Evolutionary conservation across 2,888 invertebrate genomes (phyloP), one percentile per base, ranked within the genome.

Genomic region (Papilio elwesi): DNA sequence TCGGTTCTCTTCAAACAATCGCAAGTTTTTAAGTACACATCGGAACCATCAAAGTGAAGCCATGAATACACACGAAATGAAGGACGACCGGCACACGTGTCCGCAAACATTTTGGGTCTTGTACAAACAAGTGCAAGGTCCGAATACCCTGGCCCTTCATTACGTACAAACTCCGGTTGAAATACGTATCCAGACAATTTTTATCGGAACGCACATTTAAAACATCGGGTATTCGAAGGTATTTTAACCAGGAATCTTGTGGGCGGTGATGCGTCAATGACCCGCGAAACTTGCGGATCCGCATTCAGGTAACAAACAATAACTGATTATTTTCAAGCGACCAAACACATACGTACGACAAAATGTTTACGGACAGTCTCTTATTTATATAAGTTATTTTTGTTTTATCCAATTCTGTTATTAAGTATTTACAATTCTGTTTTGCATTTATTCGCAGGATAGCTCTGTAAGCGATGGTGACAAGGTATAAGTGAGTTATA

Each of bases 241-340:
- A 74, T 78, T 91, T 90, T 87, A 85, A 87, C 82, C 87, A 86
- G 83, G 82, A 84, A 84, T 82, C 78, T 86, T 85, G 92, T 93
- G 87, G 92, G 92, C 89, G 92, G 87, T 83, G 88, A 87, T 90
- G 87, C 91, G 93, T 93, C 93, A 93, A 93, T 90, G 93, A 93
- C 93, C 93, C 88, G 92, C 88, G 82, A 91, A 92, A 92, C 88
- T 90, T 86, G 93, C 85, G 89, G 89, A 91, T 91, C 92, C 92
- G 87, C 93, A 92, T 92, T 92, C 90, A 90, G 85, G 89, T 85
- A 86, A 87, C 83, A 81, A 86, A 87, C 83, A 81, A 81, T 80
- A 80, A 81, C 80, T 81, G 77, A 81, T 85, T 79, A 81, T 82
- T 70, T 70, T 48, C 52, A 64, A 65, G 49, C 16, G 10, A 52